These are phyloP conservation scores for Acleris emargana DNA, from an alignment of 2,888 invertebrate species.

Conservation along the genomic window DNA sequence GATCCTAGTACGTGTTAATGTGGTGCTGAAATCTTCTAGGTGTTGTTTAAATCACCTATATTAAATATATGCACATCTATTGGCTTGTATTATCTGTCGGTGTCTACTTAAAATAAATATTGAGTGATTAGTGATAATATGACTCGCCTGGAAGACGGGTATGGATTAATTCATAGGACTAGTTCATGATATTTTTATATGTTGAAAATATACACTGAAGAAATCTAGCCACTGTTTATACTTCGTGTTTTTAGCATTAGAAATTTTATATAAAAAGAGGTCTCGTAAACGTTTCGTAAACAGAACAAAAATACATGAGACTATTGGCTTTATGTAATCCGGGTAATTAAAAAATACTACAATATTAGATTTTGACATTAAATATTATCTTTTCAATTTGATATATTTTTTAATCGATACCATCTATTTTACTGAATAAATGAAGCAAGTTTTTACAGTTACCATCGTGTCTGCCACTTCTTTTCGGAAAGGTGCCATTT, in stretches of 20 bases:
- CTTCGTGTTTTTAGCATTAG: neutral
- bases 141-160: slow-evolving; percentile 23
- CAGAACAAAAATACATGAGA: too few species aligned
- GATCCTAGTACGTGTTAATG: slow-evolving; percentile 11
- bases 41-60: slow-evolving; percentile 22
- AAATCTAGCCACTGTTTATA: slow-evolving; percentile 6
- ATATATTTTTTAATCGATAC: too few species aligned
- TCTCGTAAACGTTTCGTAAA: too few species aligned
- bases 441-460: too few species aligned
- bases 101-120: slow-evolving; percentile 28
- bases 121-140: slow-evolving; percentile 19
- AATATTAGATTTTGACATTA: too few species aligned
- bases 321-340: too few species aligned
- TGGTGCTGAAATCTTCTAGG: slow-evolving; percentile 24
- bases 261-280: too few species aligned
- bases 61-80: slow-evolving; percentile 29
- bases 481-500: too few species aligned
- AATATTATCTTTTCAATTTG: too few species aligned
- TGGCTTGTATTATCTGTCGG: slow-evolving; percentile 25
- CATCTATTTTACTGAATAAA: too few species aligned
- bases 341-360: too few species aligned
- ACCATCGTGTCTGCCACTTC: too few species aligned
- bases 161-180: slow-evolving; percentile 9
- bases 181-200: slow-evolving; percentile 27
- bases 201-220: slow-evolving; percentile 22